phyloP scores from a whole-genome alignment of 1,140 invertebrate species.

The Rhopalosiphum maidis region DNA sequence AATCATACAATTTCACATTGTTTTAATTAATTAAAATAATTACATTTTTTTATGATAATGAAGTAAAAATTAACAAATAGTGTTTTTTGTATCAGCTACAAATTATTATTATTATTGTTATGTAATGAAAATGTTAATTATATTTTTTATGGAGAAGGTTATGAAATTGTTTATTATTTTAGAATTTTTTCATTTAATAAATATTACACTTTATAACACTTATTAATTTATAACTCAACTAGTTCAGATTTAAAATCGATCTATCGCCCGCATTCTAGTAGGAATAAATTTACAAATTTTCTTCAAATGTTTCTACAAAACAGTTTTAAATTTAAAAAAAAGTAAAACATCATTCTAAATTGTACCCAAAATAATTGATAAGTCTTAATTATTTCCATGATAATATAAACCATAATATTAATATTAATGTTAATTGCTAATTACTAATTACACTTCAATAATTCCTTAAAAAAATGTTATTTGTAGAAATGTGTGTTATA shows the following conservation, averaged over 20 bases:
- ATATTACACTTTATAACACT: not conserved
- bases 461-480: not conserved
- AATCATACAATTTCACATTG: too few species aligned
- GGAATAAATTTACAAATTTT: not conserved
- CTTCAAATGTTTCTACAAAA: not conserved
- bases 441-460: not conserved
- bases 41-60: too few species aligned
- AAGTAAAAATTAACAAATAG: too few species aligned
- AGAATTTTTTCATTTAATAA: not conserved
- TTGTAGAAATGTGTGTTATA: not conserved
- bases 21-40: too few species aligned
- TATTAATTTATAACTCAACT: not conserved
- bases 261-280: not conserved
- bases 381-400: not conserved
- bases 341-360: not conserved
- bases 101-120: conserved; percentile 25
- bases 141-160: conserved; percentile 3
- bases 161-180: not conserved
- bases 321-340: not conserved
- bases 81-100: not conserved
- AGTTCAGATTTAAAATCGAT: not conserved
- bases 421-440: not conserved
- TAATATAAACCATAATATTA: not conserved
- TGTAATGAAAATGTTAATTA: not conserved
- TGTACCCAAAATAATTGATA: not conserved